These are phyloP conservation scores for Dolichallabes microphthalmus DNA, from an alignment of 2,113 vertebrate species.

Conservation along the genomic window DNA sequence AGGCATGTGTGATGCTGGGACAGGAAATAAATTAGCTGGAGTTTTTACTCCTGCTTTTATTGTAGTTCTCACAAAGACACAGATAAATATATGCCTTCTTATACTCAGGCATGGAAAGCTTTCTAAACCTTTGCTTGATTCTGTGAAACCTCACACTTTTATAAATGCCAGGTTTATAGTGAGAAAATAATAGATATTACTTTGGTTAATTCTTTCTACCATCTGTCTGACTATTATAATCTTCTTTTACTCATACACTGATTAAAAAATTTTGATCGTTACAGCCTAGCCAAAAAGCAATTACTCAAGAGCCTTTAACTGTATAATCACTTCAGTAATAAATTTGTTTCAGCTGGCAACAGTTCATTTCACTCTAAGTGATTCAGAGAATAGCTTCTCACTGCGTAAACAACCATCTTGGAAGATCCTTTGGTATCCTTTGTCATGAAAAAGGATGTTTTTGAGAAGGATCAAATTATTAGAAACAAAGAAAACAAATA, in stretches of 20 bases:
- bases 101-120: conserved; percentile 13
- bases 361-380: too few species aligned
- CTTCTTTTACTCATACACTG: background rate
- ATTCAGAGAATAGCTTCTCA: too few species aligned
- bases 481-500: too few species aligned
- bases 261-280: background rate
- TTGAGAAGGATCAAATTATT: too few species aligned
- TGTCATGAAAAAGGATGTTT: too few species aligned
- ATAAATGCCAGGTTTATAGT: background rate
- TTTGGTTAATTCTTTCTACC: background rate
- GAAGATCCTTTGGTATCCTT: too few species aligned
- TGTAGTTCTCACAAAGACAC: conserved; percentile 40
- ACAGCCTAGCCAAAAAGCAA: too few species aligned
- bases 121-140: background rate
- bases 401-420: too few species aligned
- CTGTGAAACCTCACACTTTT: background rate
- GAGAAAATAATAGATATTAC: background rate
- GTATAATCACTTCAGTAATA: too few species aligned
- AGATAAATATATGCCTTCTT: conserved; percentile 23
- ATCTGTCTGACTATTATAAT: background rate
- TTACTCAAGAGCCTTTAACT: too few species aligned
- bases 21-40: conserved; percentile 45
- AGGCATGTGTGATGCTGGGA: conserved; percentile 40
- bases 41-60: conserved; percentile 24
- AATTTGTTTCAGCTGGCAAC: too few species aligned